These are phyloP conservation scores for Anthonomus grandis DNA, from an alignment of 1,140 invertebrate genomes.

Conservation along the genomic window DNA sequence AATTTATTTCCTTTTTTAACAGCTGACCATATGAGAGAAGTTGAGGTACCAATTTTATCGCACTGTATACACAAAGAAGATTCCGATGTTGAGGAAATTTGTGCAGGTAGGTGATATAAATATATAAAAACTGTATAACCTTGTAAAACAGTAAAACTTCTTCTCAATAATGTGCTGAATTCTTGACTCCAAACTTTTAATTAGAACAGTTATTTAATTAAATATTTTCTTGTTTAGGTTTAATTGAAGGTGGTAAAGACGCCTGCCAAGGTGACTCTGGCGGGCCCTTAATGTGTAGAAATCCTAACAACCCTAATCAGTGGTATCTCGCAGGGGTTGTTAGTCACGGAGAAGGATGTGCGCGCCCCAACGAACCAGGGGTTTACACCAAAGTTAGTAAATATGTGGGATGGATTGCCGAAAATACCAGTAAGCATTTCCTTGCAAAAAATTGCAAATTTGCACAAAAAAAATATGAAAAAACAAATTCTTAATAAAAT, in stretches of 20 bases:
- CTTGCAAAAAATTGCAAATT: neutral
- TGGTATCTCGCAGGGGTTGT: constrained; percentile 76
- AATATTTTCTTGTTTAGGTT: no score
- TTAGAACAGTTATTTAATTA: constrained; percentile 6
- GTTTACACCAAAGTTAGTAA: constrained; percentile 74
- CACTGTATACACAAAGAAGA: constrained; percentile 60
- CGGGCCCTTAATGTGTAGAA: constrained; percentile 72
- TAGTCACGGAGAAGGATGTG: constrained; percentile 80
- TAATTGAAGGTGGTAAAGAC: constrained; percentile 69
- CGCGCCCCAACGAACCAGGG: constrained; percentile 69
- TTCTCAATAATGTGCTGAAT: no score
- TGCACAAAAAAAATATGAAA: neutral
- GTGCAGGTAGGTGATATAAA: constrained; percentile 55
- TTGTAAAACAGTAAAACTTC: neutral
- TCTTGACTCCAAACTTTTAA: no score
- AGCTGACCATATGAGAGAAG: constrained; percentile 69
- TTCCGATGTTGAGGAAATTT: constrained; percentile 62
- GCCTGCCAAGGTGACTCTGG: constrained; percentile 81
- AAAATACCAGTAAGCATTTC: constrained; percentile 50
- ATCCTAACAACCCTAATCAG: constrained; percentile 56
- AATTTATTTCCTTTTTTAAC: constrained; percentile 38
- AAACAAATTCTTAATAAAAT: no score
- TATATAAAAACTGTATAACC: neutral
- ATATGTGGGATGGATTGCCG: constrained; percentile 71
- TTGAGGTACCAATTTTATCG: constrained; percentile 61